Evolutionary conservation across 1,140 invertebrate species (phyloP), one percentile per base, ranked within the genome.

Genomic region (Panagrolaimus sp.): DNA sequence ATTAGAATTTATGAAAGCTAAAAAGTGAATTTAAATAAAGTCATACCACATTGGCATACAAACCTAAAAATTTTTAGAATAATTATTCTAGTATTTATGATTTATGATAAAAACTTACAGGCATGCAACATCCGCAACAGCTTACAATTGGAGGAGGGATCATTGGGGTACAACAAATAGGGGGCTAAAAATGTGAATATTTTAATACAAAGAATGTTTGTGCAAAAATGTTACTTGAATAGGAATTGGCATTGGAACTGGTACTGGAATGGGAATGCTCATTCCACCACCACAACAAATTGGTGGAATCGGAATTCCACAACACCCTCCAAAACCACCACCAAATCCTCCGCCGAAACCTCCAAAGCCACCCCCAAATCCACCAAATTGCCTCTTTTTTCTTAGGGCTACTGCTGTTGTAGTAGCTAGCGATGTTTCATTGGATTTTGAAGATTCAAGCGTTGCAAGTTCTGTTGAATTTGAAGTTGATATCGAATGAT

Each of bases 71-170:
- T n/a, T n/a, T n/a, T n/a, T n/a, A n/a, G n/a, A n/a, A n/a, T n/a
- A n/a, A n/a, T n/a, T n/a, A n/a, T n/a, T n/a, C n/a, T n/a, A n/a
- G n/a, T n/a, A n/a, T n/a, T n/a, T n/a, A n/a, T n/a, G n/a, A n/a
- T n/a, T n/a, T n/a, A n/a, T n/a, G n/a, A n/a, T n/a, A n/a, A n/a
- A n/a, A n/a, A n/a, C n/a, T n/a, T n/a, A n/a, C n/a, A 2, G 72
- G 72, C 66, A 74, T 72, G 44, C 72, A 74, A 63, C 72, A 74
- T 47, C 72, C 71, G 65, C 72, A 74, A 47, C 72, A 74, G n/a
- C 53, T 63, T 47, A 25, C 63, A n/a, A 70, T 71, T 44, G 43
- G 64, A 25, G 43, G 13, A n/a, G 20, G 38, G 20, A 20, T 20
- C 51, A 25, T 27, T 57, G 51, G 27, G 20, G 51, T 11, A n/a